Evolutionary conservation across 2,113 vertebrate genomes (phyloP).

Genomic region (Paedocypris sp.): DNA sequence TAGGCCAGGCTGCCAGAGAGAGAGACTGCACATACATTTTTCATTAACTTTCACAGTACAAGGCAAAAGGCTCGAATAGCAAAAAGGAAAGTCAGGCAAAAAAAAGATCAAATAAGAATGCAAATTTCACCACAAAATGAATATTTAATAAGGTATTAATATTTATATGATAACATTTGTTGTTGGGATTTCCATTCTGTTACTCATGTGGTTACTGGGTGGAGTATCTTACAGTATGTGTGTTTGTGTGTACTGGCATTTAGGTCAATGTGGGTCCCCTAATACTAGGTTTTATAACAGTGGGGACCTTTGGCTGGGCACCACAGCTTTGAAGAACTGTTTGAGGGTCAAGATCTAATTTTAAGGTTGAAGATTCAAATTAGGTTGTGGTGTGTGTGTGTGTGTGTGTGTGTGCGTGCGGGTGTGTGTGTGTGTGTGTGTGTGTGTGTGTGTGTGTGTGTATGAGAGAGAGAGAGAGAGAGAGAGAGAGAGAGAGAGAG

Average conservation of each 20-base stretch:
- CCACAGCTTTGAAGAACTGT: too few relatives aligned
- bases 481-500: too few relatives aligned
- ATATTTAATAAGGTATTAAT: constrained; percentile 44
- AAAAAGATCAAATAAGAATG: constrained; percentile 42
- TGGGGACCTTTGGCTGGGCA: too few relatives aligned
- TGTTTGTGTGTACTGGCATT: not conserved
- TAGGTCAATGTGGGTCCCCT: too few relatives aligned
- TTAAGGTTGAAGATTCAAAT: too few relatives aligned
- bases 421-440: too few relatives aligned
- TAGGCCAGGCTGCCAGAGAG: constrained; percentile 13
- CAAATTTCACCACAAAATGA: constrained; percentile 41
- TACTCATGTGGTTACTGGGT: constrained; percentile 15
- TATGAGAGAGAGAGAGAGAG: too few relatives aligned
- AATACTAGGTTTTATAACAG: too few relatives aligned
- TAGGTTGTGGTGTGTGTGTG: too few relatives aligned
- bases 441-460: too few relatives aligned
- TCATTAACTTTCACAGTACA: constrained; percentile 31
- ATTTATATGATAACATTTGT: constrained; percentile 39
- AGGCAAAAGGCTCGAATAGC: constrained; percentile 27
- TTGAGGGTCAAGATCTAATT: too few relatives aligned
- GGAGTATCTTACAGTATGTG: not conserved
- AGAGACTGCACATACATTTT: constrained; percentile 41
- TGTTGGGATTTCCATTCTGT: constrained; percentile 21
- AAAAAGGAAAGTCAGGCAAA: constrained; percentile 37
- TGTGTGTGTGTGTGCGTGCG: too few relatives aligned